Base-by-base conservation (phyloP, 1,140 invertebrate genomes). In the Drosophila burlai region DNA sequence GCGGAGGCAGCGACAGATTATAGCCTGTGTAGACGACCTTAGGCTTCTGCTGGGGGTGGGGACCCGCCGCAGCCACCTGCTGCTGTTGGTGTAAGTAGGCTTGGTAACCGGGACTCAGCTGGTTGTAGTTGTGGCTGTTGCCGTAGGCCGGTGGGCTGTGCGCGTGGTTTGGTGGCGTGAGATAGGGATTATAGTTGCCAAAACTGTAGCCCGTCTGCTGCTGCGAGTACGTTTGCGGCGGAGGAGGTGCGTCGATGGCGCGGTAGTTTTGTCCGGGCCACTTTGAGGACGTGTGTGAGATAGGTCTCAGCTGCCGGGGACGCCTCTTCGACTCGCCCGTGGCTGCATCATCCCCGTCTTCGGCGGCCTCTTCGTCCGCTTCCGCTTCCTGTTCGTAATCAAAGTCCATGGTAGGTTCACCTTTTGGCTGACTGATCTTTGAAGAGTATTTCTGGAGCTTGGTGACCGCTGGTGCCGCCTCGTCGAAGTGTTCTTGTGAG, bases 161-260 rank as follows among this genome's bases (percentile, higher is more conserved):
- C 10, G 45, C 54, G 24, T 69, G 67, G 15, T 68, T 71, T 5
- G 91, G 89, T 16, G 87, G 91, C 15, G 92, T 79, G 0, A 93
- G 75, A 62, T 87, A 93, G 0, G 92, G 91, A 78, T 93, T 93
- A 38, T 64, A 93, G 21, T 43, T 65, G 1, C 91, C 91, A 38
- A 92, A 92, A 9, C 66, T 75, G 43, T 71, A 92, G 2, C 71
- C 63, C n/a, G 68, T 36, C 6, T 72, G 73, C 57, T 57, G 75
- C 26, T 46, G 38, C 7, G 71, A 57, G 1, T 45, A 24, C 24
- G 73, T 68, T 18, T 82, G 76, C 9, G 71, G 54, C 29, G 63
- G 54, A 24, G 75, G 8, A 58, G 64, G 73, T 7, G 74, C 42
- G 29, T 92, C 91, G 13, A 91, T 81, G 18, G 78, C 63, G 6